Conservation (phyloP, 2,888 invertebrate genomes). For the Chalcosyrphus nemorum region DNA sequence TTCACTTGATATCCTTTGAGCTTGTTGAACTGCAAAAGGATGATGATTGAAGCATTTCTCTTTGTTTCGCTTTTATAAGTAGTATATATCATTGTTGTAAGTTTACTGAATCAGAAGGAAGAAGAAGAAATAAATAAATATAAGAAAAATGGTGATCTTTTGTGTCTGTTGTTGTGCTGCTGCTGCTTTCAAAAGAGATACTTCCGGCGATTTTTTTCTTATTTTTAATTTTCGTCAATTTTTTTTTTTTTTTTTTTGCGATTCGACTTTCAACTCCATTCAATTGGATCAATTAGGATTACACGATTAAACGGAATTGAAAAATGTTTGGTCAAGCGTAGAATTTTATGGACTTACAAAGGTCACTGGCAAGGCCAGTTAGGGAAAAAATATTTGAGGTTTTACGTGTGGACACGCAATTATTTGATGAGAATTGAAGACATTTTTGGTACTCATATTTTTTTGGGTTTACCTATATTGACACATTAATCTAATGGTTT, state of each 20-base stretch:
- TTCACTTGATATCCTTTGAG: conserved; percentile 51
- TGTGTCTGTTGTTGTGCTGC: not conserved
- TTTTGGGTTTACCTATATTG: too few relatives aligned
- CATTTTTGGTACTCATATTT: not conserved
- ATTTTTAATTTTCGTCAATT: not conserved
- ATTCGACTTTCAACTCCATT: conserved; percentile 51
- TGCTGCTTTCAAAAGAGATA: conserved; percentile 22
- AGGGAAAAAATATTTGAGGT: not conserved
- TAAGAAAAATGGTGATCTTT: conserved; percentile 28
- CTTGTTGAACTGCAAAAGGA: conserved; percentile 35
- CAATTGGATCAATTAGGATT: conserved; percentile 52
- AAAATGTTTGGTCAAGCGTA: conserved; percentile 6
- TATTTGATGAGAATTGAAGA: not conserved
- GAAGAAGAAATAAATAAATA: conserved; percentile 43
- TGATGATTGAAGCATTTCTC: conserved; percentile 53
- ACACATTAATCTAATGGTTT: too few relatives aligned
- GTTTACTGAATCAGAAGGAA: conserved; percentile 63
- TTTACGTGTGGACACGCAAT: not conserved
- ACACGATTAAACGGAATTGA: conserved; percentile 37
- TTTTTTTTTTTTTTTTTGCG: too few relatives aligned
- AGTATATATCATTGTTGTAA: conserved; percentile 48
- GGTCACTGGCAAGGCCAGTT: not conserved
- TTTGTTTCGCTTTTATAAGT: conserved; percentile 46
- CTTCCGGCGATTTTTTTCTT: conserved; percentile 21
- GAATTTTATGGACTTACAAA: conserved; percentile 24